Conservation (phyloP, 2,113 vertebrate species). For the Uria aalge region DNA sequence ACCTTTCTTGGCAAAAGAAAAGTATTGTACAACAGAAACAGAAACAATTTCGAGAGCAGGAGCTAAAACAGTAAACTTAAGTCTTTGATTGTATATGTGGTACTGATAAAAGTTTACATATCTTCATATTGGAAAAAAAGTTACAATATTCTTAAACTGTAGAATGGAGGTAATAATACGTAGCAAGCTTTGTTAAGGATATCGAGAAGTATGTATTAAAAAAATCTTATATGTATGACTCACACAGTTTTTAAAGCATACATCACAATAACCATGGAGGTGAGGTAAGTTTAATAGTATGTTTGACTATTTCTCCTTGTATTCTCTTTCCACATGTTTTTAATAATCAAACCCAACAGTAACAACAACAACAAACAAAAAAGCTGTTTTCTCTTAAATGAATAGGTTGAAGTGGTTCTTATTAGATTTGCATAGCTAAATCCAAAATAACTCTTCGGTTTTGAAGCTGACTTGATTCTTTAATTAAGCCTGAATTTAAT, state of each 20-base stretch:
- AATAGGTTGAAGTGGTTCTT: neutral
- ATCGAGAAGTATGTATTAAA: neutral
- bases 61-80: neutral
- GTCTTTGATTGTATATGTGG: neutral
- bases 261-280: neutral
- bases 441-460: neutral
- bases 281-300: neutral
- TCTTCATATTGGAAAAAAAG: no score
- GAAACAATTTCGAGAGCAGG: neutral
- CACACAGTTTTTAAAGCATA: neutral
- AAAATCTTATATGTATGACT: neutral
- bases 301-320: neutral
- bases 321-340: neutral
- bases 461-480: neutral
- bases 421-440: neutral
- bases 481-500: slow-evolving; percentile 28
- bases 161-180: neutral
- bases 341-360: neutral
- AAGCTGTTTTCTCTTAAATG: neutral
- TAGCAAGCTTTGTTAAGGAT: neutral
- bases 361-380: neutral
- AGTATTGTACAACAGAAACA: neutral
- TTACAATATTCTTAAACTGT: neutral
- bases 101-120: neutral
- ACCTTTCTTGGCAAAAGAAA: neutral